Base-by-base conservation (phyloP, 2,888 invertebrate species). In the Parascotia fuliginaria region DNA sequence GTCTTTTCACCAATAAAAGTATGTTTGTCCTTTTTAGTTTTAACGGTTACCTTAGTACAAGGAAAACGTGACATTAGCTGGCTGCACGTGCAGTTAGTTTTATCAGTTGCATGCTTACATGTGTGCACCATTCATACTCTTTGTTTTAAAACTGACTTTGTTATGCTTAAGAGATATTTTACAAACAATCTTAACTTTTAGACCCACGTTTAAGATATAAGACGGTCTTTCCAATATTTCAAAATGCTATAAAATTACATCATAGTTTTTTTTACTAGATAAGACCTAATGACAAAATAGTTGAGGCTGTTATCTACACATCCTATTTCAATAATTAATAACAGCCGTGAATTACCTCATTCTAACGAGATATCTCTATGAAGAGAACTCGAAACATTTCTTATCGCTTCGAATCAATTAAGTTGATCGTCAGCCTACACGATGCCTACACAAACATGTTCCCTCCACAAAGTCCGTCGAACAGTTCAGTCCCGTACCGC, bases 321-420 rank as follows among this genome's bases (percentile, higher is more conserved):
- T 33, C 38, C 40, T 42, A 40, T 55, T 42, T 49, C 16, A 54
- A 32, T 42, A 46, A 58, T 65, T 48, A 53, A 42, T 51, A 55
- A 39, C 27, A 53, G 37, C 42, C 31, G 37, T 51, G 38, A n/a
- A n/a, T n/a, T n/a, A n/a, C 65, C 55, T 54, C 47, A 38, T 46
- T 40, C 14, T 27, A 42, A 51, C 41, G 42, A 52, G 48, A 57
- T 57, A 49, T 43, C 55, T 49, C 51, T 64, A 59, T 33, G 49
- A 45, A 52, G 60, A 54, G 70, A 73, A 59, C 66, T 42, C 55
- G 55, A 58, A 67, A 61, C 71, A 78, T 79, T 75, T 73, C 71
- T 80, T 82, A 82, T 83, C 80, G 73, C 70, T 72, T 70, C 61
- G 70, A 74, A 82, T 83, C 81, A 87, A 87, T 86, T 86, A 87